phyloP scores from a whole-genome alignment of 2,797 vertebrate species.

The Chaenodraco wilsoni region DNA sequence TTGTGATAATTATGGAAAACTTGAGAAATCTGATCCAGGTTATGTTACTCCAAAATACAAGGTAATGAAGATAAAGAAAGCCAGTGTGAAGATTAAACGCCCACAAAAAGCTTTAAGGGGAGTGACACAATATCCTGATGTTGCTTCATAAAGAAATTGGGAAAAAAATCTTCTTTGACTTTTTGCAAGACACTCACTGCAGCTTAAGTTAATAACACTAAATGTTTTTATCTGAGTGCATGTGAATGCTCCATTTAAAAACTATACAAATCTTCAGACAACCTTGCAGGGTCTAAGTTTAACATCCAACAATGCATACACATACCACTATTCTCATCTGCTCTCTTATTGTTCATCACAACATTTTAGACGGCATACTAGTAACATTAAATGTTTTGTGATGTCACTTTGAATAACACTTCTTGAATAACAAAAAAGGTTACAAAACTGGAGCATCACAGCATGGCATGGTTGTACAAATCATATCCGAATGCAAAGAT shows the following conservation, averaged over 20 bases:
- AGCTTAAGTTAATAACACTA: not conserved
- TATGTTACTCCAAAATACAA: no score
- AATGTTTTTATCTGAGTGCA: not conserved
- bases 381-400: slow-evolving; percentile 5
- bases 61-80: no score
- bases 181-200: not conserved
- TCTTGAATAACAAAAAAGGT: no score
- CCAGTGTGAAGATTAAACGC: no score
- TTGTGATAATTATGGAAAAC: no score
- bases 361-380: not conserved
- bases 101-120: no score
- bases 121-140: no score
- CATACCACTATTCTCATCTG: no score
- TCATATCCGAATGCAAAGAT: not conserved
- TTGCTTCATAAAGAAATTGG: no score
- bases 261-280: not conserved
- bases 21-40: no score
- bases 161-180: not conserved
- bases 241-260: not conserved
- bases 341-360: not conserved
- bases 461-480: not conserved
- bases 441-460: not conserved
- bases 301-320: not conserved
- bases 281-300: not conserved
- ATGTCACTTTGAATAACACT: not conserved